Conservation (phyloP, 2,113 vertebrate species). For the Halichoeres trimaculatus region DNA sequence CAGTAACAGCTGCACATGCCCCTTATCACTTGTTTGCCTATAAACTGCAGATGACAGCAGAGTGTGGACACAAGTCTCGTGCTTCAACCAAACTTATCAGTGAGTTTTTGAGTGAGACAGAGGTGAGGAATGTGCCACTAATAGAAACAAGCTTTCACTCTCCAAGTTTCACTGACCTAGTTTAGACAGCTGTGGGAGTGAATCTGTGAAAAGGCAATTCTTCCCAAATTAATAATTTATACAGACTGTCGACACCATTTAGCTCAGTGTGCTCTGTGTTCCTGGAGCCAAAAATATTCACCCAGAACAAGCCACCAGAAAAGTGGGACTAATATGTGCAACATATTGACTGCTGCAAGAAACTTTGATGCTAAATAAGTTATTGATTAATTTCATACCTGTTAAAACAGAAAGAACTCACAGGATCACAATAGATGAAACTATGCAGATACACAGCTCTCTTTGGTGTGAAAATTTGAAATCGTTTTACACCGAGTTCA, state of each 20-base stretch:
- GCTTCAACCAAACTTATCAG: slow-evolving; percentile 9
- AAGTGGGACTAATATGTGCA: background rate
- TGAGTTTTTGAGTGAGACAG: slow-evolving; percentile 46
- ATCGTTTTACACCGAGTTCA: too few species aligned
- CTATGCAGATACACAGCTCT: background rate
- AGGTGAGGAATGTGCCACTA: slow-evolving; percentile 41
- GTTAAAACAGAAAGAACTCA: background rate
- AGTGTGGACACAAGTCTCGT: background rate
- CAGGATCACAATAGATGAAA: background rate
- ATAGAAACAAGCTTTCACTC: slow-evolving; percentile 27
- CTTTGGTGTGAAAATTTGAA: background rate
- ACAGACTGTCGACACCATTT: slow-evolving; percentile 27
- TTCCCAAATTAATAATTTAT: slow-evolving; percentile 57
- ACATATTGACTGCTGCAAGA: background rate
- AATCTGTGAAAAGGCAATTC: slow-evolving; percentile 30
- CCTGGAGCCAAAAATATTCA: slow-evolving; percentile 3
- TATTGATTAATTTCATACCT: background rate
- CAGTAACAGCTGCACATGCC: background rate
- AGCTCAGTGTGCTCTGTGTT: background rate
- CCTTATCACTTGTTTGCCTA: background rate
- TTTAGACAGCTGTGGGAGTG: slow-evolving; percentile 55
- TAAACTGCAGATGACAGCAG: background rate
- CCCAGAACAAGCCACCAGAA: background rate
- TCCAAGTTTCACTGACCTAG: slow-evolving; percentile 56
- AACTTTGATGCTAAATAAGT: background rate